A percentile compares a stretch with the other conserved stretches of the same genome.
These are phyloP conservation scores for Castor canadensis DNA, from an alignment of 2,113 vertebrate genomes.

Conservation along the genomic window DNA sequence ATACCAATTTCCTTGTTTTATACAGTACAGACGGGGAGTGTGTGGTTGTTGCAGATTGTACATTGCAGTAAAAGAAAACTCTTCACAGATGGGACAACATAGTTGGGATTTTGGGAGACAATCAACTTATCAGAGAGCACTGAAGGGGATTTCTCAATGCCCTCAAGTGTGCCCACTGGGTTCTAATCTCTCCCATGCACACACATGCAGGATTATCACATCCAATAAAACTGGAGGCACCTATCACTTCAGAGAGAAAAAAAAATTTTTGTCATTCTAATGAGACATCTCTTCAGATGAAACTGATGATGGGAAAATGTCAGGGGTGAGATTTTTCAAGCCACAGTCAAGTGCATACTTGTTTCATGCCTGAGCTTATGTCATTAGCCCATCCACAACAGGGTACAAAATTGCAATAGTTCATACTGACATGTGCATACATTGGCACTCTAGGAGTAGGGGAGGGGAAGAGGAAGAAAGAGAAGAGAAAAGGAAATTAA, in stretches of 20 bases:
- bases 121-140: not conserved
- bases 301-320: constrained; percentile 27
- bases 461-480: not conserved
- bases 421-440: not conserved
- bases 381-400: not conserved
- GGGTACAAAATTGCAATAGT: not conserved
- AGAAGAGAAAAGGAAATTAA: not conserved
- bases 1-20: not conserved
- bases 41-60: not conserved
- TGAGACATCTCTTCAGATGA: constrained; percentile 27
- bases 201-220: not conserved
- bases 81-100: not conserved
- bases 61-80: constrained; percentile 1
- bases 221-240: not conserved
- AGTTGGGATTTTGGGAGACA: not conserved
- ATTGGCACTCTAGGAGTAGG: not conserved
- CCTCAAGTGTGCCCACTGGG: not conserved
- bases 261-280: constrained; percentile 5
- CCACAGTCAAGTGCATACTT: not conserved
- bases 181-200: not conserved
- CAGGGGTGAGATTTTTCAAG: constrained; percentile 33
- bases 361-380: not conserved
- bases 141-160: not conserved
- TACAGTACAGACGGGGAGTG: not conserved
- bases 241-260: not conserved